These are phyloP conservation scores for Pachyrhynchus sulphureomaculatus DNA, from an alignment of 1,140 invertebrate species.

Conservation along the genomic window DNA sequence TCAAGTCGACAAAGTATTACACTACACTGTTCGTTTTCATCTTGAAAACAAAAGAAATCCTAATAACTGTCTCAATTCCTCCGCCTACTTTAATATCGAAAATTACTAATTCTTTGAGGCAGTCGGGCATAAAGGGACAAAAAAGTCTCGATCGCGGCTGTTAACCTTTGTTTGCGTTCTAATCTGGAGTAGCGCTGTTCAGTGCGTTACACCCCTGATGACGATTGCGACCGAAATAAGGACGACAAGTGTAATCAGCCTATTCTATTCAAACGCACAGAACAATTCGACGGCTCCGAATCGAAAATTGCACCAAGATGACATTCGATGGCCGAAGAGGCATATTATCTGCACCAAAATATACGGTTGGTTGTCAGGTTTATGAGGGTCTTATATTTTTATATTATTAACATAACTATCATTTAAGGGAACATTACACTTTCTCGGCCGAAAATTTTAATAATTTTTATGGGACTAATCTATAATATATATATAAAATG, in stretches of 20 bases:
- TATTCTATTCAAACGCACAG: conserved; percentile 44
- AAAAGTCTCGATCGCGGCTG: conserved; percentile 20
- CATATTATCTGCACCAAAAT: conserved; percentile 5
- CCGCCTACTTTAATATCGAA: conserved; percentile 24
- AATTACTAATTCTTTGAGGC: conserved; percentile 21
- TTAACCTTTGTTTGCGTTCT: conserved; percentile 46
- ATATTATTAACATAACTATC: no score
- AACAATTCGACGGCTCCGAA: conserved; percentile 36
- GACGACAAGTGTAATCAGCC: conserved; percentile 46
- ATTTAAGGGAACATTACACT: no score
- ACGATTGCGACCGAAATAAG: conserved; percentile 1
- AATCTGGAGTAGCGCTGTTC: conserved; percentile 36
- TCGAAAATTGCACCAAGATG: conserved; percentile 29
- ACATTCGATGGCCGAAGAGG: conserved; percentile 2
- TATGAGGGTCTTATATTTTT: no score
- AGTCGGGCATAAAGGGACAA: conserved; percentile 20
- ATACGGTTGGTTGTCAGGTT: neutral
- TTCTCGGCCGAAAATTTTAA: no score
- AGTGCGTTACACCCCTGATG: conserved; percentile 5
- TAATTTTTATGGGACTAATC: no score
- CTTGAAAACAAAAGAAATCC: no score
- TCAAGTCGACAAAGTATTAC: no score
- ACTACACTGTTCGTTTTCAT: no score
- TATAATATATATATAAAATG: no score
- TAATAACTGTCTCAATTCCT: neutral